phyloP scores from a whole-genome alignment of 2,113 vertebrate species.

The Stercorarius parasiticus region DNA sequence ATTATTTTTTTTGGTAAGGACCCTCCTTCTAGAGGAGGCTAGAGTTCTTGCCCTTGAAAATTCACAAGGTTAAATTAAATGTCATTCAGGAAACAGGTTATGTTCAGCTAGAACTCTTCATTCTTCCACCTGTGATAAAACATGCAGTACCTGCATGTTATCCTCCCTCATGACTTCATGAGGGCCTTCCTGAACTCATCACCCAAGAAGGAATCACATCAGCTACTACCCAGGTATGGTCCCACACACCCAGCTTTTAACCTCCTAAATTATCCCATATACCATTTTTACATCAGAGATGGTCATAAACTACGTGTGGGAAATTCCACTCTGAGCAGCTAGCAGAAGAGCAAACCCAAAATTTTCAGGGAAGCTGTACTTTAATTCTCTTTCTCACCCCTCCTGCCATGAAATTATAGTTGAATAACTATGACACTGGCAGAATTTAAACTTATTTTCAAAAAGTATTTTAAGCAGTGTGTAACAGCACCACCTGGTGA shows the following conservation, averaged over 20 bases:
- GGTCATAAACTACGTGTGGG: not conserved
- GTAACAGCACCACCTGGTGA: slow-evolving; percentile 60
- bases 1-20: not conserved
- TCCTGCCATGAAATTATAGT: not conserved
- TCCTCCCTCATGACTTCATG: not conserved
- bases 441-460: not conserved
- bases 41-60: not conserved
- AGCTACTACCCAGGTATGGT: not conserved
- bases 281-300: not conserved
- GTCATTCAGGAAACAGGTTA: not conserved
- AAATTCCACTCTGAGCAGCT: not conserved
- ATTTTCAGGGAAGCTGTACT: not conserved
- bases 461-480: not conserved
- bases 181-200: not conserved
- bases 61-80: not conserved
- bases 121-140: not conserved
- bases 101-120: not conserved
- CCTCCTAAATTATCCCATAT: not conserved
- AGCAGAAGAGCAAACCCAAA: not conserved
- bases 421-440: not conserved
- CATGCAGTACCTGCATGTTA: not conserved
- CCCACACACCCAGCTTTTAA: not conserved
- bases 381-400: not conserved
- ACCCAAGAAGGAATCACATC: not conserved
- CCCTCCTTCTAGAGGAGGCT: not conserved